Evolutionary conservation across 2,888 invertebrate genomes (phyloP), one percentile per base, ranked within the genome.

Genomic region (Clanis bilineata): DNA sequence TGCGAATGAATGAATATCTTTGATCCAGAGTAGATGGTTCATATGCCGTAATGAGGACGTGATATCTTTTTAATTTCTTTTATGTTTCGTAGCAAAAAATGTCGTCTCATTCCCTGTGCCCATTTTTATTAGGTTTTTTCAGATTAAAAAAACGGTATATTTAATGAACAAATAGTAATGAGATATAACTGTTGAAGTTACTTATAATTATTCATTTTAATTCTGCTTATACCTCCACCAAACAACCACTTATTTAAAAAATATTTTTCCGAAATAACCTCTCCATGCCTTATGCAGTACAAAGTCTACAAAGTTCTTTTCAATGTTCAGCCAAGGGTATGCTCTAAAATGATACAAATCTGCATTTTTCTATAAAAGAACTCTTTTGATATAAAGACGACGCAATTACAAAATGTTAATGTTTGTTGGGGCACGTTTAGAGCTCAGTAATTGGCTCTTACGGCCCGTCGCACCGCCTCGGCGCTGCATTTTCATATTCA

Each of bases 341-440:
- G 0, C 7, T 41, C 6, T 51, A n/a, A 18, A 32, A 51, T 28
- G 4, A 18, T 22, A 12, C 22, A 22, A 32, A 51, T 28, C 10
- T 15, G 28, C n/a, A 47, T 51, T 32, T 51, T 32, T 51, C 18
- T 51, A 7, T 18, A 28, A 3, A 15, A 51, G 7, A 51, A 32
- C 10, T 15, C 32, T 21, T 51, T 51, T 51, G 32, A 51, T 32
- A 32, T 51, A 51, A 51, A 51, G 51, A 51, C 10, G 51, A 51
- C 51, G 32, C 51, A 32, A 51, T 51, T 51, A 51, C 28, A 15
- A 28, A 32, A 47, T 25, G 51, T 28, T 51, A 51, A 51, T 51
- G 51, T 47, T 47, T 47, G 47, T 51, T 51, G 28, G 28, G 51
- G 28, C 51, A 15, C 51, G 51, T 51, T 51, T 51, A 51, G 18